These are phyloP conservation scores for Buceros bicornis DNA, from an alignment of 2,797 vertebrate species.

Conservation along the genomic window DNA sequence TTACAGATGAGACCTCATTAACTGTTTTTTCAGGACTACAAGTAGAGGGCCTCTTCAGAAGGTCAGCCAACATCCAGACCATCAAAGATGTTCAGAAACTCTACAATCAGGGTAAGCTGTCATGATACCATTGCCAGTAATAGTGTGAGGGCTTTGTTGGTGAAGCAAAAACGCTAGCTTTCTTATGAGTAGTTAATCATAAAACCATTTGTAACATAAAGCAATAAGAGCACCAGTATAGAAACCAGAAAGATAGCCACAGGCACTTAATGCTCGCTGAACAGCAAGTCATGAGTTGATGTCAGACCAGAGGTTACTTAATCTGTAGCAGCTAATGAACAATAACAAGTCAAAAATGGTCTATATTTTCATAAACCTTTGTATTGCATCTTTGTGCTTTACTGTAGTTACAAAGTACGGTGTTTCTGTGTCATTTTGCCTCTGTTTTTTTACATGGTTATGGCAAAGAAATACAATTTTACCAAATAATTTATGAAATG, in stretches of 20 bases:
- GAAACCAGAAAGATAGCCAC: background rate
- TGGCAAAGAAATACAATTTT: background rate
- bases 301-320: background rate
- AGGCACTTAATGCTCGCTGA: background rate
- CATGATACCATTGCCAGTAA: background rate
- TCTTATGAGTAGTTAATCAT: background rate
- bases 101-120: constrained; percentile 85
- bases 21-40: constrained; percentile 79
- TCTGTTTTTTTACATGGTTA: background rate
- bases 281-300: background rate
- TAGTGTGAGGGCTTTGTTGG: background rate
- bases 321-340: background rate
- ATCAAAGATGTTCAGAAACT: constrained; percentile 89
- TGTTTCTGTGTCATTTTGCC: background rate
- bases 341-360: background rate
- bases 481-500: constrained; percentile 5
- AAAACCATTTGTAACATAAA: constrained; percentile 24
- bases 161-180: background rate
- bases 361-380: background rate
- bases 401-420: background rate
- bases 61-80: constrained; percentile 84
- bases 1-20: background rate
- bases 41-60: constrained; percentile 88
- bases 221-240: background rate
- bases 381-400: background rate